Base-by-base conservation (phyloP, 2,797 vertebrate genomes). In the Malurus leucopterus region DNA sequence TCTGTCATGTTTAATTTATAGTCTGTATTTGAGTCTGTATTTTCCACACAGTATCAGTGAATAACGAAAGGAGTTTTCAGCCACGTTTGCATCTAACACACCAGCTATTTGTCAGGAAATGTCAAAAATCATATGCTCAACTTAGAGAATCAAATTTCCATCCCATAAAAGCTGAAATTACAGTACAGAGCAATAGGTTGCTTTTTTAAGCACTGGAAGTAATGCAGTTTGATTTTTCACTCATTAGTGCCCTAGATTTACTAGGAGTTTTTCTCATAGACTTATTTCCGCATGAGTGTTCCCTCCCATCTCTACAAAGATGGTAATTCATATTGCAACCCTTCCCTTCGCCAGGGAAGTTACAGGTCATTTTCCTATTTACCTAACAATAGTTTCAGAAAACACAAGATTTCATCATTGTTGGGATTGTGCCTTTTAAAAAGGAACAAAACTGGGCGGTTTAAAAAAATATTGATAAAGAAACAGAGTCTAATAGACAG, bases 111-210 rank as follows among this genome's bases (percentile, higher is more conserved):
- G 32, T 85, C 82, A 87, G 63, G 47, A 92, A 93, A 86, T 0
- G 2, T 49, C 79, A 70, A 72, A 89, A 89, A 74, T 24, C 36
- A 75, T 43, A 71, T 1, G 4, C 53, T 76, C 58, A 91, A 80
- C 44, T 77, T 87, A 84, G 8, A 85, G 62, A 93, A 84, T 74
- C 62, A 79, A 79, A 90, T 92, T 86, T 91, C 90, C 46, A 88
- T 76, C 24, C 38, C 57, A 76, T 76, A 86, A 91, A 86, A 88
- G 20, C 34, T 16, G 9, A 79, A 88, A 84, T 84, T 70, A 70
- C 21, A 73, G 8, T 49, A 49, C 24, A 79, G 27, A 84, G 50
- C 70, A 82, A 64, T 6, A 82, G 10, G 43, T 49, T 84, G n/a
- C 29, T 79, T 64, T 76, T 68, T 86, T 61, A 90, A 84, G 54